Base-by-base conservation (phyloP, 1,140 invertebrate genomes). In the Chionoecetes opilio region DNA sequence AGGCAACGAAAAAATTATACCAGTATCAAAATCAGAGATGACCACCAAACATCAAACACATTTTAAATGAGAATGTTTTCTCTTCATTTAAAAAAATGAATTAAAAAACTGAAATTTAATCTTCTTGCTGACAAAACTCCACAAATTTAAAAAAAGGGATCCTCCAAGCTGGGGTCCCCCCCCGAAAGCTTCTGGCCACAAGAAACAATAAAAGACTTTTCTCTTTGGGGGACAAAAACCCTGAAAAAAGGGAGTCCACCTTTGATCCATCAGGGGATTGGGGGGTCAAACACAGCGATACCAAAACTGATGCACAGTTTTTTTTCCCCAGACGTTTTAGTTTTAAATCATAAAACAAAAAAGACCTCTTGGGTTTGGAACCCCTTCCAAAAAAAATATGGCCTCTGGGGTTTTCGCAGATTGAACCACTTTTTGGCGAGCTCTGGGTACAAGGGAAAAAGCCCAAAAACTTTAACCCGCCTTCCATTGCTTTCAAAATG, bases 1-100 rank as follows among this genome's bases (percentile, higher is more conserved):
- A 5, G 9, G 3, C 37, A 41, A 41, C 34, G 87, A 11, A 89
- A 41, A 21, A 21, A 89, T 46, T 37, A 32, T 2, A 26, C 29
- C 82, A 93, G 14, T 93, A 93, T n/a, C n/a, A n/a, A 93, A 89
- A 75, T 93, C 5, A 82, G 53, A 89, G 92, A 93, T 38, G 82
- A 94, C n/a, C 5, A 94, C 95, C n/a, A n/a, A 95, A 95, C 32
- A 88, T 95, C 53, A 95, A 88, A 53, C 93, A 95, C 84, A 89
- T 94, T 21, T n/a, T 6, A 11, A 29, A 94, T 95, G 95, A 95
- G 53, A 35, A 86, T 35, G 63, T 94, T 95, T 53, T 93, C 95
- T 14, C 89, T 46, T 2, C 95, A 95, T 95, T n/a, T n/a, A n/a
- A n/a, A n/a, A n/a, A n/a, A n/a, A n/a, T n/a, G n/a, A n/a, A n/a